These are phyloP conservation scores for Epizoanthus rinbou DNA, from an alignment of 92 coral and sea anemone genomes.

Conservation along the genomic window DNA sequence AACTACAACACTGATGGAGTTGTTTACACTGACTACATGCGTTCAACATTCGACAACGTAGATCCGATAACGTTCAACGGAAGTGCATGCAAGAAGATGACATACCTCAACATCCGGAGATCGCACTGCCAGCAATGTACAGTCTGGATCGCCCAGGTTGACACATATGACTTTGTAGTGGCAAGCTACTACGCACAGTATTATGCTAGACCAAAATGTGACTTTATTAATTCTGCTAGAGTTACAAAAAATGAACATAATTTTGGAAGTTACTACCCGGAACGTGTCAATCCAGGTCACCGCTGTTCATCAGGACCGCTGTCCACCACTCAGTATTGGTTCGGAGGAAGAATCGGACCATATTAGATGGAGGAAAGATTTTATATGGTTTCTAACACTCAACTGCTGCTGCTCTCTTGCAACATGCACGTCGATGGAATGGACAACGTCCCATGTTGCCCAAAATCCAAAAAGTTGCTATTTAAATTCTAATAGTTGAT, in stretches of 20 bases:
- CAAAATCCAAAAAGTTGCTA: no score
- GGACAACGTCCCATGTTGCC: no score
- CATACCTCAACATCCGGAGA: constrained; percentile 39
- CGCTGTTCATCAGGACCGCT: constrained; percentile 1
- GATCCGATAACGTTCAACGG: background rate
- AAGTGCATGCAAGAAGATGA: constrained; percentile 13
- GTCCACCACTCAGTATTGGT: background rate
- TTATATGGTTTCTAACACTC: background rate
- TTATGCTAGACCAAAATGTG: background rate
- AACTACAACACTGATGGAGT: constrained; percentile 25
- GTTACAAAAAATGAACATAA: background rate
- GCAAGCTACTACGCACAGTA: background rate
- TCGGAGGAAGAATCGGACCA: background rate
- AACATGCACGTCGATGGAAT: no score
- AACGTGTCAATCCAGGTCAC: background rate
- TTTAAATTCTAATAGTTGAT: no score
- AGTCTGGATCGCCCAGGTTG: background rate
- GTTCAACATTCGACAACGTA: background rate
- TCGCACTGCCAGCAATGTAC: constrained; percentile 14
- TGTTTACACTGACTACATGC: no score
- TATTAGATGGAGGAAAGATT: background rate
- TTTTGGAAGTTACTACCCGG: background rate
- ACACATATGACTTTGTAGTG: background rate
- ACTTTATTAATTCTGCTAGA: background rate
- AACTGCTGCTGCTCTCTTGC: background rate